Base-by-base conservation (phyloP, 2,888 invertebrate genomes). In the Eilema depressum region DNA sequence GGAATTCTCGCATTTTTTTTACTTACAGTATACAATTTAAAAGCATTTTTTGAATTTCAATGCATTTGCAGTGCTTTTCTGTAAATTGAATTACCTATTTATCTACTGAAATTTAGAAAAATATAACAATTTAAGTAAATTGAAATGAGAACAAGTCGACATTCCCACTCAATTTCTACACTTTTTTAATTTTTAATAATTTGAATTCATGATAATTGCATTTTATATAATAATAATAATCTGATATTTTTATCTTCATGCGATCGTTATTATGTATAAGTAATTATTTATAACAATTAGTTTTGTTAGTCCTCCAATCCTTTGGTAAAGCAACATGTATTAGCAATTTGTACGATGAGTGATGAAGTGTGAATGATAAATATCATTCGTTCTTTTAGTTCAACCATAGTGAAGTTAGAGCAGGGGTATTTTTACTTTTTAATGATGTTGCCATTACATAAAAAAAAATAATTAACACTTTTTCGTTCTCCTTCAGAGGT, bases 251-350 rank as follows among this genome's bases (percentile, higher is more conserved):
- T 7, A 30, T 47, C 57, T 47, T 57, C 11, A 68, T 66, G 66
- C 53, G 64, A 11, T 47, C 70, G 64, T 23, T 68, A 71, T 68
- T 72, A 72, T 59, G 25, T 66, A 63, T 60, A n/a, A 14, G 63
- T 63, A 68, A 71, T 62, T 62, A 66, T 70, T 62, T 65, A 66
- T 57, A 71, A 57, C 17, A 14, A 63, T 70, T 71, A 82, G 77
- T 84, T 85, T 82, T 79, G 85, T 82, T 83, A 77, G 72, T 77
- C 79, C 77, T 81, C 71, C 74, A 75, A 74, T 71, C 76, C 75
- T 80, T 83, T 82, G 84, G 81, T 80, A 77, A 74, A 25, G 73
- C 77, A 69, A 63, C 65, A 73, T 71, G 72, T 69, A 62, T 76
- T 75, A 75, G 70, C 77, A 74, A 79, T 80, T 83, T 76, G 78